phyloP scores from a whole-genome alignment of 2,797 vertebrate species.

The Galagoides demidoff region DNA sequence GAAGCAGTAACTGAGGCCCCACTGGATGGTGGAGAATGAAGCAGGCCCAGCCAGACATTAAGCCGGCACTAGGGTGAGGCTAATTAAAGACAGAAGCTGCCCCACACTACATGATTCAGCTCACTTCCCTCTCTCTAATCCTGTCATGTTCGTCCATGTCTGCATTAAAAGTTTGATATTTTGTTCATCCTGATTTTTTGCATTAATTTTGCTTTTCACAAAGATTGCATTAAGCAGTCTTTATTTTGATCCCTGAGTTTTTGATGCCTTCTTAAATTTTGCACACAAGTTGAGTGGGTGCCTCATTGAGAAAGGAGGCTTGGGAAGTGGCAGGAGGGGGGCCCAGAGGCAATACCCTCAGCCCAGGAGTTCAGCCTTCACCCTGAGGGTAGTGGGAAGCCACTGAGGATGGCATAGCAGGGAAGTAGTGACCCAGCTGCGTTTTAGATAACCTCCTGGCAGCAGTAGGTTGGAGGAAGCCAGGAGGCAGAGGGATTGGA shows the following conservation, averaged over 20 bases:
- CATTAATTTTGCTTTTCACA: not conserved
- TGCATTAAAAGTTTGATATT: not conserved
- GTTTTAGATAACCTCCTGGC: not conserved
- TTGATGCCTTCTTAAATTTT: not conserved
- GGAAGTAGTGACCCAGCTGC: not conserved
- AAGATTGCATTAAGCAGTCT: not conserved
- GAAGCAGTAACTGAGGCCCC: not conserved
- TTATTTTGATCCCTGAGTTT: not conserved
- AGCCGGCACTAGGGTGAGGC: not conserved
- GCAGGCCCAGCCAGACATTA: accelerated
- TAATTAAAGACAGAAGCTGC: not conserved
- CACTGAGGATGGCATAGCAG: not conserved
- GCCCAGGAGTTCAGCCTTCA: not conserved
- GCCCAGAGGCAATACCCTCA: not conserved
- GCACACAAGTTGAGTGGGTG: too few relatives aligned
- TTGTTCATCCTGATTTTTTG: not conserved
- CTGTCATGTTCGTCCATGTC: not conserved
- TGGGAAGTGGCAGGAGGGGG: not conserved
- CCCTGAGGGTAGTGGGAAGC: not conserved
- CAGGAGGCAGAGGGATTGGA: not conserved
- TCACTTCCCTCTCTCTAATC: not conserved
- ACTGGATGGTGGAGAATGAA: not conserved
- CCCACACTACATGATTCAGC: accelerated
- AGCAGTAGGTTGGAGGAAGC: not conserved
- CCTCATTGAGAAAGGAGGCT: not conserved